Percentiles rank a stretch among this genome's conserved stretches.
phyloP scores from a whole-genome alignment of 2,113 vertebrate genomes.

The Oreochromis spilurus region DNA sequence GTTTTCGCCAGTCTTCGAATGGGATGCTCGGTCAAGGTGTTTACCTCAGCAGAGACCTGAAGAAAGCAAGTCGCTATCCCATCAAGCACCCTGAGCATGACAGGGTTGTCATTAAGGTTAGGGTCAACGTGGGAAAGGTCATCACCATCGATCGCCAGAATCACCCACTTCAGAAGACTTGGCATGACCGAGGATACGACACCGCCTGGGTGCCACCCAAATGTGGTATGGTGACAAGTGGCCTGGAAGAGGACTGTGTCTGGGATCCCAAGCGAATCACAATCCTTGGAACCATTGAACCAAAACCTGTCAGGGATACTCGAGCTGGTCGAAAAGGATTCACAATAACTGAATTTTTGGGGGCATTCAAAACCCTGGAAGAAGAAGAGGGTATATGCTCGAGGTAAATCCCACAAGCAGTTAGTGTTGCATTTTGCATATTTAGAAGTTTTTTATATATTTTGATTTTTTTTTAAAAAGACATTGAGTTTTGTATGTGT shows the following conservation, averaged over 20 bases:
- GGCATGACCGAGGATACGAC: conserved; percentile 1
- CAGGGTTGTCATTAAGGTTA: conserved; percentile 29
- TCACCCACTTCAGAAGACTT: conserved; percentile 46
- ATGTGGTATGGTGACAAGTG: conserved; percentile 57
- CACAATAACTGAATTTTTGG: too few relatives aligned
- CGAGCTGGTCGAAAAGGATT: too few relatives aligned
- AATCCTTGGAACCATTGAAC: background rate
- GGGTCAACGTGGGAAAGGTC: background rate
- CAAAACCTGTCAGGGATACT: background rate
- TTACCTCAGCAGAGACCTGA: conserved; percentile 59
- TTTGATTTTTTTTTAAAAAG: background rate
- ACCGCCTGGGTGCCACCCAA: conserved; percentile 37
- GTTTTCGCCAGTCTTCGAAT: background rate
- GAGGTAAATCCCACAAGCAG: background rate
- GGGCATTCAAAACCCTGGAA: too few relatives aligned
- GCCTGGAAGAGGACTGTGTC: conserved; percentile 66
- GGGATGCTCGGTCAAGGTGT: conserved; percentile 69
- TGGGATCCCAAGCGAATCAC: conserved; percentile 46
- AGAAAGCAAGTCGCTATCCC: conserved; percentile 65
- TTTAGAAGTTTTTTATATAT: background rate
- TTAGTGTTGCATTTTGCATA: background rate
- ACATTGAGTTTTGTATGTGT: background rate
- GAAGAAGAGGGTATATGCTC: too few relatives aligned
- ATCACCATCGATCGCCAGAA: conserved; percentile 1
- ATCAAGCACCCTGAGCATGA: accelerated